A percentile compares a stretch with the other conserved stretches of the same genome.
These are phyloP conservation scores for Gila orcuttii DNA, from an alignment of 2,113 vertebrate species.

Conservation along the genomic window DNA sequence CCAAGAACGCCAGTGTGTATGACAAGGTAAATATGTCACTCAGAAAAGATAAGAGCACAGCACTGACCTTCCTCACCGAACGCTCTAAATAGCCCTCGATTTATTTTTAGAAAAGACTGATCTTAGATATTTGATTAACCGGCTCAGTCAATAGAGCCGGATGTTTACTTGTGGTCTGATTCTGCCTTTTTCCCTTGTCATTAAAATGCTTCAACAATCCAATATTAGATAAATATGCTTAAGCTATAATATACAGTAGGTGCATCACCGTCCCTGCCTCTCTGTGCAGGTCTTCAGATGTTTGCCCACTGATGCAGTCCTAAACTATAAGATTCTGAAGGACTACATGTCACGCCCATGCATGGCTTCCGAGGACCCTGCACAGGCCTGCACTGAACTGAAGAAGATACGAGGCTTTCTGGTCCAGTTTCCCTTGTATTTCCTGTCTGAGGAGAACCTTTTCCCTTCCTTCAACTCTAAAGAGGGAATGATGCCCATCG, in stretches of 20 bases:
- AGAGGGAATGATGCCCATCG: conserved; percentile 61
- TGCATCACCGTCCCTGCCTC: not conserved
- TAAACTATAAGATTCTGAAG: conserved; percentile 53
- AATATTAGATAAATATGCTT: not conserved
- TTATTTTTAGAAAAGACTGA: not conserved
- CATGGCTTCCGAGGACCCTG: conserved; percentile 54
- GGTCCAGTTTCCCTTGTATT: conserved; percentile 62
- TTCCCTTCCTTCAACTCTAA: conserved; percentile 63
- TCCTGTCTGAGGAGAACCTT: conserved; percentile 62
- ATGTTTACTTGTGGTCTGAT: conserved; percentile 1
- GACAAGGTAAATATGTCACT: conserved; percentile 54
- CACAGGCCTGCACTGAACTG: conserved; percentile 51
- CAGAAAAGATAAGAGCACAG: not conserved
- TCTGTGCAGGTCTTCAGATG: conserved; percentile 61
- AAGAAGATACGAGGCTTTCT: conserved; percentile 59
- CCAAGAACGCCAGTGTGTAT: conserved; percentile 60
- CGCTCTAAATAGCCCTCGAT: not conserved
- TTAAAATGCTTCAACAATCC: not conserved
- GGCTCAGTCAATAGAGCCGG: not conserved
- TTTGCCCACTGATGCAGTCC: conserved; percentile 58
- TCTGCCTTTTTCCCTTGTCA: not conserved
- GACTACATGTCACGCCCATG: conserved; percentile 55
- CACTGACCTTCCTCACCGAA: not conserved
- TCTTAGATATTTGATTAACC: conserved; percentile 32
- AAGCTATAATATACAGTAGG: not conserved